Evolutionary conservation across 2,113 vertebrate species (phyloP).

Genomic region (Cynocephalus volans): DNA sequence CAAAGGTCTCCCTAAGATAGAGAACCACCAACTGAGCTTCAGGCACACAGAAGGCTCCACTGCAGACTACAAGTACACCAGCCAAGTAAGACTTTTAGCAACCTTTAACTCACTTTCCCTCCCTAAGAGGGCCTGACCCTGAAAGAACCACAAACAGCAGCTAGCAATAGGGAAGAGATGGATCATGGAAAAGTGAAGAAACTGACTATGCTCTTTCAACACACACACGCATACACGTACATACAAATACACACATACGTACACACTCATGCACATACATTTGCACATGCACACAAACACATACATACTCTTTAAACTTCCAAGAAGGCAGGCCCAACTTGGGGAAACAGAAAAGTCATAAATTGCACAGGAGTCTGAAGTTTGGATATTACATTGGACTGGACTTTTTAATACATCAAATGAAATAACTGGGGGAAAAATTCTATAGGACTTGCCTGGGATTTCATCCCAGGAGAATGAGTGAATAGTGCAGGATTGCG

Average conservation of each 20-base stretch:
- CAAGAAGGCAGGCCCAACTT: background rate
- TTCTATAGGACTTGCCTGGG: background rate
- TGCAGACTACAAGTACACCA: background rate
- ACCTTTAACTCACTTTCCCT: background rate
- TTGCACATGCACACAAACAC: background rate
- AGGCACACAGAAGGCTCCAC: background rate
- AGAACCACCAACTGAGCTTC: background rate
- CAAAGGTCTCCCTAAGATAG: background rate
- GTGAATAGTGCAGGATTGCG: slow-evolving; percentile 5
- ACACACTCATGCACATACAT: background rate
- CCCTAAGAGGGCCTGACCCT: background rate
- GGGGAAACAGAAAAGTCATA: background rate
- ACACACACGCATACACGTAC: background rate
- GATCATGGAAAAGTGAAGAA: slow-evolving; percentile 21
- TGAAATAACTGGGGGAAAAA: background rate
- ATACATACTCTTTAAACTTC: background rate
- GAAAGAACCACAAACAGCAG: background rate
- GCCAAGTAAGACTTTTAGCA: background rate
- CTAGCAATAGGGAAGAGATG: background rate
- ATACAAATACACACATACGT: background rate
- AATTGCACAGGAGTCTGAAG: background rate
- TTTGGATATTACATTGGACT: slow-evolving; percentile 2
- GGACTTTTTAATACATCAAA: slow-evolving; percentile 14
- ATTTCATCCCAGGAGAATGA: slow-evolving; percentile 48
- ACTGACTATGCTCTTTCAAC: background rate